Evolutionary conservation across 2,797 vertebrate species (phyloP).

Genomic region (Leuciscus waleckii): DNA sequence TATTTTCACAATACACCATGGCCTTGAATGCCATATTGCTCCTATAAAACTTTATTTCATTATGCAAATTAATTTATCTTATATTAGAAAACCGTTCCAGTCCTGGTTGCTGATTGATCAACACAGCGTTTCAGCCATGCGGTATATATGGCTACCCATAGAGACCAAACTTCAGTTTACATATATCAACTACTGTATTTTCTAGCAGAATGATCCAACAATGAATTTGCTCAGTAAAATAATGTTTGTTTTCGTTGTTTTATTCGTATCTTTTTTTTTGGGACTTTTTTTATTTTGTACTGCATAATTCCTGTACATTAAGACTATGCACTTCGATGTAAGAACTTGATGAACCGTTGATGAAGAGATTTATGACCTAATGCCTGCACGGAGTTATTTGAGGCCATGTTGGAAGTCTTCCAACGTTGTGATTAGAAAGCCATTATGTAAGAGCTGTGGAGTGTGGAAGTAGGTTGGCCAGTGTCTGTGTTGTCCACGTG

Average conservation of each 20-base stretch:
- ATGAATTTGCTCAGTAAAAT: background rate
- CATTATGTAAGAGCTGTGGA: slow-evolving; percentile 68
- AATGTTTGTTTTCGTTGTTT: background rate
- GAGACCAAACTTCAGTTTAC: background rate
- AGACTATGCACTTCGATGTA: background rate
- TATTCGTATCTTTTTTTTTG: too few relatives aligned
- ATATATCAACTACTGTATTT: background rate
- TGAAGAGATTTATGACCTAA: slow-evolving; percentile 40
- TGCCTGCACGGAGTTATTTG: slow-evolving; percentile 54
- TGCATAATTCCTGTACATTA: background rate
- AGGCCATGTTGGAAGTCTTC: slow-evolving; percentile 59
- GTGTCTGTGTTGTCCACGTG: slow-evolving; percentile 67
- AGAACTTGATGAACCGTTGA: background rate
- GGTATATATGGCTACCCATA: background rate
- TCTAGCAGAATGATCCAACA: background rate
- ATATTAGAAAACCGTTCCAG: background rate
- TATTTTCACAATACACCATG: background rate
- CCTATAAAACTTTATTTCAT: background rate
- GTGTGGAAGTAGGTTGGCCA: slow-evolving; percentile 66
- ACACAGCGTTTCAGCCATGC: background rate
- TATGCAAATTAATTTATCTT: background rate
- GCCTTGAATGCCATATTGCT: background rate
- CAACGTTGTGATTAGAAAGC: slow-evolving; percentile 64
- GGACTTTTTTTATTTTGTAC: background rate
- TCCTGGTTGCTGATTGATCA: background rate